Base-by-base conservation (phyloP, 2,113 vertebrate genomes). In the Indri indri region DNA sequence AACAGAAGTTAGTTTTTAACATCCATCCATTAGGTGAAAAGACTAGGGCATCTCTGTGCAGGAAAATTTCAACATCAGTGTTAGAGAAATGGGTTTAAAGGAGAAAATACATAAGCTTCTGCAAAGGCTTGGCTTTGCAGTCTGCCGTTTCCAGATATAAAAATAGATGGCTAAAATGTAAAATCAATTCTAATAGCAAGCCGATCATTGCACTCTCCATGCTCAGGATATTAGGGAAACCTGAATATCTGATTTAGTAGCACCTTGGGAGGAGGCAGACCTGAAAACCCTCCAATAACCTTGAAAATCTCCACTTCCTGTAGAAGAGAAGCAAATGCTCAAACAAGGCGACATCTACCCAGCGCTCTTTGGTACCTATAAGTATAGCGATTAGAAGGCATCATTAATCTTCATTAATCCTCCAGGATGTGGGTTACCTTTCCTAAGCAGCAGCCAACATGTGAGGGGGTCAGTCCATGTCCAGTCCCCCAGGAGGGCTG, bases 161-260 rank as follows among this genome's bases (percentile, higher is more conserved):
- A 98, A 97, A 97, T 96, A 98, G 97, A 98, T 32, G 59, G 42
- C 88, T 86, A 97, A 97, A 97, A 97, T 88, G 88, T 84, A 96
- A 97, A 96, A 97, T 95, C 93, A 5, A 97, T 97, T 84, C 92
- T 97, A 97, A 96, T 73, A 87, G 97, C 95, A 95, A 70, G 90
- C 54, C 79, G 68, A 89, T 94, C 77, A 80, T 57, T 90, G 89
- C 73, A 73, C 68, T 91, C 93, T 88, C 92, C 63, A 23, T 37
- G 52, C 40, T 45, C 95, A 97, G 86, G 94, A 89, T 85, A 91
- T 95, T 70, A 95, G 84, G 68, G 91, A 97, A 96, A 96, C 81
- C 94, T 97, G 91, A 88, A 93, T 90, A 80, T 95, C 76, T 94
- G 97, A 93, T 93, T 97, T 93, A 95, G 96, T 32, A 83, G 86